Evolutionary conservation across 1,140 invertebrate species (phyloP).

Genomic region (Cyclina sinensis): DNA sequence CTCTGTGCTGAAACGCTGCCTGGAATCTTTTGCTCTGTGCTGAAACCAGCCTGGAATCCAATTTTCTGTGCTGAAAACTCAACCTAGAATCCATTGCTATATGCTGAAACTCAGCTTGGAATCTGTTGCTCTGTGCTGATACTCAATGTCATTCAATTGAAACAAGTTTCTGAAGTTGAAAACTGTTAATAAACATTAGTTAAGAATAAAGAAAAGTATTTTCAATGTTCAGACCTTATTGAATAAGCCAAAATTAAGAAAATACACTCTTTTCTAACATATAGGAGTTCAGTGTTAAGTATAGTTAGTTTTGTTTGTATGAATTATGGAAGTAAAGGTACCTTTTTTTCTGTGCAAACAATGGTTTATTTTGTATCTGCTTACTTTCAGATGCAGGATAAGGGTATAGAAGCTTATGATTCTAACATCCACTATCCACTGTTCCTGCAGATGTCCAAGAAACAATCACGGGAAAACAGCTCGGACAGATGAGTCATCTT

Average conservation of each 20-base stretch:
- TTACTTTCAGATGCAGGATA: slow-evolving; percentile 71
- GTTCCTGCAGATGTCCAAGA: slow-evolving; percentile 42
- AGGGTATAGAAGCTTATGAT: slow-evolving; percentile 69
- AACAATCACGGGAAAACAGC: background rate
- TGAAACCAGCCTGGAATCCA: too few relatives aligned
- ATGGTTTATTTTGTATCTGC: background rate
- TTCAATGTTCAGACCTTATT: background rate
- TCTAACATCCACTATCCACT: slow-evolving; percentile 72
- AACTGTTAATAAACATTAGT: too few relatives aligned
- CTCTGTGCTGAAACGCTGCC: too few relatives aligned
- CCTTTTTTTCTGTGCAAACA: background rate
- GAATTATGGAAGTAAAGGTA: background rate
- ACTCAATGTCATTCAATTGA: too few relatives aligned
- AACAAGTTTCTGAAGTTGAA: too few relatives aligned
- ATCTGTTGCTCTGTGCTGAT: too few relatives aligned
- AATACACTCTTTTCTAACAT: background rate
- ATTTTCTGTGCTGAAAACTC: too few relatives aligned
- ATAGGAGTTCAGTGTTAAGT: background rate
- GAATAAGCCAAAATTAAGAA: background rate
- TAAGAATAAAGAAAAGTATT: too few relatives aligned
- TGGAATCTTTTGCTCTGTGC: too few relatives aligned
- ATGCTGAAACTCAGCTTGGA: too few relatives aligned
- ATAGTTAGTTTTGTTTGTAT: background rate
- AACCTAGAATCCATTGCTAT: too few relatives aligned
- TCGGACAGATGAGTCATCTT: too few relatives aligned